Percentiles rank a stretch among this genome's conserved stretches.
phyloP scores from a whole-genome alignment of 2,888 invertebrate genomes.

The Rotaria magnacalcarata region DNA sequence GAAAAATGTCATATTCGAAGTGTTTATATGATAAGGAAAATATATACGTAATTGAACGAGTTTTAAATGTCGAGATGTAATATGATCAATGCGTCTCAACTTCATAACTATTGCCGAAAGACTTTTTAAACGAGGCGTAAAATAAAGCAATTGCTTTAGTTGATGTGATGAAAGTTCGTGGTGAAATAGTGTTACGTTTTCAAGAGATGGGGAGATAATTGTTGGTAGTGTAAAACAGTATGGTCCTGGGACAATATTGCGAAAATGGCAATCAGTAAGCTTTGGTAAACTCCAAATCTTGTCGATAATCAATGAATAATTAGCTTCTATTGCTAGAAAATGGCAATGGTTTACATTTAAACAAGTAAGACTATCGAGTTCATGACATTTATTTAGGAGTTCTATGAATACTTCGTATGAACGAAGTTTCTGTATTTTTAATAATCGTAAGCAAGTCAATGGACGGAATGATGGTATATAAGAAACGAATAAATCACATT shows the following conservation, averaged over 20 bases:
- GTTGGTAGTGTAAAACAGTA: not conserved
- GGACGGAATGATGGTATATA: not conserved
- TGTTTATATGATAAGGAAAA: not conserved
- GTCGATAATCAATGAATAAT: not conserved
- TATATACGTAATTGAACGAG: not conserved
- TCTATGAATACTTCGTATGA: not conserved
- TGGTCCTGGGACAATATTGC: not conserved
- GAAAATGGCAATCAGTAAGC: not conserved
- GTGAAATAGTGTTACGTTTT: not conserved
- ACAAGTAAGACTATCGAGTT: not conserved
- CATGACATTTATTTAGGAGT: not conserved
- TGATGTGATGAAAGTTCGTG: not conserved
- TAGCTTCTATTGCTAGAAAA: not conserved
- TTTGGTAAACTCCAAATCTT: not conserved
- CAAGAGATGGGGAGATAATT: not conserved
- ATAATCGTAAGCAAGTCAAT: not conserved
- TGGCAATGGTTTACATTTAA: not conserved
- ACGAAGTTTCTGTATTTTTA: not conserved
- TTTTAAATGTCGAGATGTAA: not conserved
- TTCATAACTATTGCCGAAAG: not conserved
- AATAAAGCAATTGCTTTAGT: not conserved
- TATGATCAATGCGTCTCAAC: not conserved
- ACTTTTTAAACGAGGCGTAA: not conserved
- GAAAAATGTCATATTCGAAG: not conserved
- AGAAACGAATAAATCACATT: not conserved